These are phyloP conservation scores for Fistularia commersonii DNA, from an alignment of 2,797 vertebrate genomes.

Conservation along the genomic window DNA sequence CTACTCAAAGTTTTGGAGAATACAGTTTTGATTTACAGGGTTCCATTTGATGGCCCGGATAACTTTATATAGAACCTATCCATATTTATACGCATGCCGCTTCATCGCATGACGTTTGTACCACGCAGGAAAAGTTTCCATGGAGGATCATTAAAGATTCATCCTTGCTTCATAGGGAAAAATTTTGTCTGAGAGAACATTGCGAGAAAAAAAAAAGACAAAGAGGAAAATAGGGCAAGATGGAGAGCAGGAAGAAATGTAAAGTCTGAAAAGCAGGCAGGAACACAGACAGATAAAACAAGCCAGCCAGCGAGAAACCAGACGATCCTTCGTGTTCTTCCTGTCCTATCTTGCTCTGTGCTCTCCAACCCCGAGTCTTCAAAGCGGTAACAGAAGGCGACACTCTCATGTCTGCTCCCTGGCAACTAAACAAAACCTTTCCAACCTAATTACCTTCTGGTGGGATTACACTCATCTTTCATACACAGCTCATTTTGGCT, in stretches of 20 bases:
- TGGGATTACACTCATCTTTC: constrained; percentile 62
- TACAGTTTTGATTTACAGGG: background rate
- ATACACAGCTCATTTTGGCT: constrained; percentile 49
- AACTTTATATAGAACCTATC: constrained; percentile 30
- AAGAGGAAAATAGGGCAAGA: constrained; percentile 58
- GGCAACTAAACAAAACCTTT: constrained; percentile 49
- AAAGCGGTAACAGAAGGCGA: constrained; percentile 55
- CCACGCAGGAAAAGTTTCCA: constrained; percentile 46
- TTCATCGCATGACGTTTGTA: constrained; percentile 26
- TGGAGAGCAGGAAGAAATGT: constrained; percentile 15
- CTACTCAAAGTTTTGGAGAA: constrained; percentile 16
- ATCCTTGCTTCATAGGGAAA: constrained; percentile 45
- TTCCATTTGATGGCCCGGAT: constrained; percentile 9
- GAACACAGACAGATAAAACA: constrained; percentile 44
- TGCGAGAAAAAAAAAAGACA: constrained; percentile 14
- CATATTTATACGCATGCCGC: constrained; percentile 21
- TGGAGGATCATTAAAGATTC: constrained; percentile 61
- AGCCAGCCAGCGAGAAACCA: constrained; percentile 14
- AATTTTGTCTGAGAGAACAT: constrained; percentile 47
- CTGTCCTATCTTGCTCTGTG: constrained; percentile 46
- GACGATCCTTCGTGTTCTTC: constrained; percentile 41
- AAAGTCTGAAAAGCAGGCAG: constrained; percentile 29
- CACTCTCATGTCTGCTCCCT: constrained; percentile 42
- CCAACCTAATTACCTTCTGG: constrained; percentile 60
- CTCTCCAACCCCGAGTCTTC: constrained; percentile 48